A percentile compares a stretch with the other conserved stretches of the same genome.
phyloP scores from a whole-genome alignment of 1,140 invertebrate species.

The Drosophila paulistorum region DNA sequence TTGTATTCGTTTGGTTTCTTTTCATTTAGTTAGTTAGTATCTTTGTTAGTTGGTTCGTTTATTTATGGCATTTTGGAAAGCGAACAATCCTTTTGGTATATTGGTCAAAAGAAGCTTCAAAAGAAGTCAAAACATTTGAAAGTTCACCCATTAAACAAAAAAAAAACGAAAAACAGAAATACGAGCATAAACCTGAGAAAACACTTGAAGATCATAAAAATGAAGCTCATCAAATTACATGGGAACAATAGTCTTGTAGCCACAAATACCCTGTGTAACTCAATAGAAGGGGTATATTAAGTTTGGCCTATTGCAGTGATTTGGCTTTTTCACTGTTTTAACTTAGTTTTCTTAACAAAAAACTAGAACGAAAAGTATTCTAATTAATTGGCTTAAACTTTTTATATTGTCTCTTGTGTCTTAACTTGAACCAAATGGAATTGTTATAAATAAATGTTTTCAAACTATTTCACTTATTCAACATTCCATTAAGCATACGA shows the following conservation, averaged over 20 bases:
- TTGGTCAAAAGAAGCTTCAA: slow-evolving; percentile 17
- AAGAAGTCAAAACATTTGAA: slow-evolving; percentile 19
- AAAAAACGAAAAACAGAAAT: not conserved
- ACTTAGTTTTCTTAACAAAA: too few species aligned
- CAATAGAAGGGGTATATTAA: not conserved
- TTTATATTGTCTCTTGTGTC: too few species aligned
- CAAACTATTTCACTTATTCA: too few species aligned
- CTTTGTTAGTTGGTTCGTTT: slow-evolving; percentile 21
- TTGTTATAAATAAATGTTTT: too few species aligned
- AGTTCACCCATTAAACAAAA: slow-evolving; percentile 10
- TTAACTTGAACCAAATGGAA: too few species aligned
- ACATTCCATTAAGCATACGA: too few species aligned
- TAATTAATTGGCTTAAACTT: too few species aligned
- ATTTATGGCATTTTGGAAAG: slow-evolving; percentile 67
- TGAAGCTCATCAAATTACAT: slow-evolving; percentile 16
- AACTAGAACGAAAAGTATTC: too few species aligned
- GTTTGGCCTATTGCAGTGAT: too few species aligned
- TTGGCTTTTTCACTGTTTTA: too few species aligned
- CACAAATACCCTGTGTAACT: not conserved
- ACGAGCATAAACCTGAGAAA: slow-evolving; percentile 11
- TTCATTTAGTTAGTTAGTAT: slow-evolving; percentile 10
- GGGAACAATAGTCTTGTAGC: slow-evolving; percentile 9
- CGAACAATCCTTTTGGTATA: slow-evolving; percentile 50
- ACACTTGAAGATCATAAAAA: slow-evolving; percentile 16
- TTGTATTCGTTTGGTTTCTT: slow-evolving; percentile 30